Percentiles rank a stretch among this genome's conserved stretches.
phyloP scores from a whole-genome alignment of 2,113 vertebrate genomes.

The Merops nubicus region DNA sequence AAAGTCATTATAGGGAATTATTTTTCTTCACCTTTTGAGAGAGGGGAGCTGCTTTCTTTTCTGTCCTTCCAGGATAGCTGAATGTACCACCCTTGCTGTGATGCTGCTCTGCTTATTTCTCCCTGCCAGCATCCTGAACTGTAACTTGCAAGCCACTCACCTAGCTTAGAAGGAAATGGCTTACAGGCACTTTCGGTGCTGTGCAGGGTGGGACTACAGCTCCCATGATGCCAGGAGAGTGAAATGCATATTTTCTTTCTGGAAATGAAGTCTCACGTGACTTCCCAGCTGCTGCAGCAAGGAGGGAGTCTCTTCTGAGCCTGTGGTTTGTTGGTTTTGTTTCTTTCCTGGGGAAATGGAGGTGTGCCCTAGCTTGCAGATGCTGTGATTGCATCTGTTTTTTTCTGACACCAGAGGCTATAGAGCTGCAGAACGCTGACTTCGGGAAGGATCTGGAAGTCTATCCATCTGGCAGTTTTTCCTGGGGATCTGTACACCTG shows the following conservation, averaged over 20 bases:
- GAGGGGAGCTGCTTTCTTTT: background rate
- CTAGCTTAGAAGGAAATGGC: background rate
- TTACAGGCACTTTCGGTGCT: background rate
- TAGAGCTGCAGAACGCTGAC: background rate
- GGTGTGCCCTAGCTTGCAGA: background rate
- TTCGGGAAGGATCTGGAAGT: background rate
- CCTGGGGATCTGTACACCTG: background rate
- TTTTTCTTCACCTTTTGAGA: background rate
- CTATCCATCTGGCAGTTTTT: background rate
- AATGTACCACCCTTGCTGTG: background rate
- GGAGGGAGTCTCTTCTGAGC: background rate
- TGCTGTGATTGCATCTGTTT: background rate
- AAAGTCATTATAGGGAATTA: background rate
- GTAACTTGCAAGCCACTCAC: accelerated
- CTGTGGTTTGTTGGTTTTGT: background rate
- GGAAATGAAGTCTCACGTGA: background rate
- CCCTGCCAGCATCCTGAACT: accelerated
- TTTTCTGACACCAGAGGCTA: background rate
- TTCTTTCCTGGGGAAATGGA: background rate
- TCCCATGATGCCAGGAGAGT: conserved; percentile 17
- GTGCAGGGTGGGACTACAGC: background rate
- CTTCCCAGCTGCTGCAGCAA: conserved; percentile 26
- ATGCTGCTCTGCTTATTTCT: background rate
- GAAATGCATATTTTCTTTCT: background rate
- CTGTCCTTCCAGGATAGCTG: background rate